phyloP scores from a whole-genome alignment of 2,113 vertebrate genomes.

The Hystrix cristata region DNA sequence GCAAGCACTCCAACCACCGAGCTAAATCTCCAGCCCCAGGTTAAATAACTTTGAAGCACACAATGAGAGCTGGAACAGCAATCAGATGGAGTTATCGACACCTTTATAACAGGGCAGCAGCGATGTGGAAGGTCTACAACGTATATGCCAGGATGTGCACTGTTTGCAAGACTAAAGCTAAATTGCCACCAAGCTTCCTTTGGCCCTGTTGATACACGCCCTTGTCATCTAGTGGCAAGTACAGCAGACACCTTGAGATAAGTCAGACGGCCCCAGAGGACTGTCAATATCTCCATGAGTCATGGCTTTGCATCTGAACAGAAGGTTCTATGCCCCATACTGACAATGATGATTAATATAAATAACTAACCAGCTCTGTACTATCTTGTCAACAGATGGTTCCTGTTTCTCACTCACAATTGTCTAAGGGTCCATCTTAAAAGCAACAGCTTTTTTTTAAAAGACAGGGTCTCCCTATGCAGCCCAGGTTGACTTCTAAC shows the following conservation, averaged over 20 bases:
- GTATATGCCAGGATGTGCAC: fast-evolving
- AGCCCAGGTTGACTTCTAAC: neutral
- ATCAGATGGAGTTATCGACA: neutral
- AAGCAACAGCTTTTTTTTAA: neutral
- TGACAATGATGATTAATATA: too few relatives aligned
- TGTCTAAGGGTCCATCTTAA: neutral
- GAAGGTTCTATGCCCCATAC: neutral
- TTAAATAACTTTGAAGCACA: neutral
- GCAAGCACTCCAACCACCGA: too few relatives aligned
- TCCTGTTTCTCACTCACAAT: neutral
- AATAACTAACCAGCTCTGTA: neutral
- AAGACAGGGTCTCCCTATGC: neutral
- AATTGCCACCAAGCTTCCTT: neutral
- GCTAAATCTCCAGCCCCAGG: too few relatives aligned
- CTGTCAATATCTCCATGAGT: neutral
- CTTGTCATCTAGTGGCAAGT: neutral
- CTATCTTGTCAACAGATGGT: neutral
- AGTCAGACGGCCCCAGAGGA: neutral
- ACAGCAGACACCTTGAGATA: neutral
- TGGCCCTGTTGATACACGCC: too few relatives aligned
- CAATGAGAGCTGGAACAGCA: too few relatives aligned
- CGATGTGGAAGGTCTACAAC: fast-evolving
- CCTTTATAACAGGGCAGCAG: neutral
- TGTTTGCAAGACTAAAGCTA: neutral
- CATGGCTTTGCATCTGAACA: neutral